Conservation (phyloP, 1,140 invertebrate genomes). For the Brevipalpus yothersi region DNA sequence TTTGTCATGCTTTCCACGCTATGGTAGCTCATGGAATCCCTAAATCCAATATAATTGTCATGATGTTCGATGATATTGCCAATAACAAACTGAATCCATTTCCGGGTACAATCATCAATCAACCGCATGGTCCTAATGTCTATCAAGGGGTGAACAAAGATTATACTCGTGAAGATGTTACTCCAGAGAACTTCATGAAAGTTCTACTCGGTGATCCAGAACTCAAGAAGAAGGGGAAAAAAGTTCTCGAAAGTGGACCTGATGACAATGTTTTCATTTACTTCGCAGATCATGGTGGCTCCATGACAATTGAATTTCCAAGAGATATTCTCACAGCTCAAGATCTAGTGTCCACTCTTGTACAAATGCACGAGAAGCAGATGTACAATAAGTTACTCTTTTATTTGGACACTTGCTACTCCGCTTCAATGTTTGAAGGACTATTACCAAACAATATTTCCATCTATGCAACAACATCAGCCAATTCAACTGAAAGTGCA, state of each 20-base stretch:
- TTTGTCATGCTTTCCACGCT: slow-evolving; percentile 36
- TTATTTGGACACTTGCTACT: slow-evolving; percentile 39
- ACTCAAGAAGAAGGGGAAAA: slow-evolving; percentile 2
- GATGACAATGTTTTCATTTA: slow-evolving; percentile 36
- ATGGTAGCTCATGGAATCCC: slow-evolving; percentile 30
- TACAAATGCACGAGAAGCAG: slow-evolving; percentile 22
- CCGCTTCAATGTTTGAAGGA: slow-evolving; percentile 37
- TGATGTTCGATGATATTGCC: slow-evolving; percentile 40
- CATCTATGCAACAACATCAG: slow-evolving; percentile 36
- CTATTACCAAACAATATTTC: slow-evolving; percentile 28
- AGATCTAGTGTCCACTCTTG: slow-evolving; percentile 20
- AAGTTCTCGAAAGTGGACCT: slow-evolving; percentile 26
- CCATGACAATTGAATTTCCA: slow-evolving; percentile 33
- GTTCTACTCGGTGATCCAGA: slow-evolving; percentile 26
- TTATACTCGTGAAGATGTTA: slow-evolving; percentile 23
- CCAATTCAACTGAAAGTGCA: slow-evolving; percentile 31
- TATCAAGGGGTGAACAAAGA: slow-evolving; percentile 31
- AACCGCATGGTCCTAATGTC: slow-evolving; percentile 30
- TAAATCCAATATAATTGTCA: slow-evolving; percentile 31
- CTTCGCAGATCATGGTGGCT: slow-evolving; percentile 37
- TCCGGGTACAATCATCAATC: slow-evolving; percentile 31
- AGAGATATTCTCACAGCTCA: slow-evolving; percentile 19
- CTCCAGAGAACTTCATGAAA: slow-evolving; percentile 29
- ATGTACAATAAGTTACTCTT: slow-evolving; percentile 27
- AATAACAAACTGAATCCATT: slow-evolving; percentile 28